A percentile compares a stretch with the other conserved stretches of the same genome.
These are phyloP conservation scores for Eupelmus urozonus DNA, from an alignment of 2,888 invertebrate species.

Conservation along the genomic window DNA sequence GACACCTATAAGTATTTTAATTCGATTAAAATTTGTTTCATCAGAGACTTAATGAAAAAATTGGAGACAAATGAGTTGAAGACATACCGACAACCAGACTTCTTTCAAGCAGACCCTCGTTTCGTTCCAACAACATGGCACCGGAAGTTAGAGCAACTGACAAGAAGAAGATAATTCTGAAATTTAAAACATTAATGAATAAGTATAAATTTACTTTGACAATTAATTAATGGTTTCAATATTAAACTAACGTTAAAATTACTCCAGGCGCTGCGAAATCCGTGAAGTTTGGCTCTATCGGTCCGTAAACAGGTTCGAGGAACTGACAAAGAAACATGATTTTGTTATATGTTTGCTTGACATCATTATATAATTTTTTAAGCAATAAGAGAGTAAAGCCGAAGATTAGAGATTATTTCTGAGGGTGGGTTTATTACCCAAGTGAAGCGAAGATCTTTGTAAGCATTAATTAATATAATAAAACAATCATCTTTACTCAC, in stretches of 20 bases:
- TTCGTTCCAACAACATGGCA: slow-evolving; percentile 91
- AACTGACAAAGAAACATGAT: slow-evolving; percentile 78
- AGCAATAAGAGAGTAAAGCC: too few relatives aligned
- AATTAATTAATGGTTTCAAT: background rate
- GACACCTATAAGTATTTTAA: slow-evolving; percentile 75
- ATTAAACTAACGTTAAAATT: slow-evolving; percentile 86
- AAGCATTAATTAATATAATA: slow-evolving; percentile 20
- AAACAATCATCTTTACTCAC: slow-evolving; percentile 77
- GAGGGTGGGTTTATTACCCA: too few relatives aligned
- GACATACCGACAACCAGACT: slow-evolving; percentile 84
- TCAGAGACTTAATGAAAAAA: background rate
- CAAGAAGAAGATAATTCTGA: slow-evolving; percentile 94
- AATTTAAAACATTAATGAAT: slow-evolving; percentile 57
- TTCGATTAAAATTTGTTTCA: background rate
- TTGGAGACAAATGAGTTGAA: slow-evolving; percentile 65
- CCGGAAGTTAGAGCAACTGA: slow-evolving; percentile 95
- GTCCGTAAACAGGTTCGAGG: slow-evolving; percentile 86
- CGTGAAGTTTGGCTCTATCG: slow-evolving; percentile 89
- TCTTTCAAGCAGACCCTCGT: slow-evolving; percentile 93
- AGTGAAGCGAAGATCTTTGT: too few relatives aligned
- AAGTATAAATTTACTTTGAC: background rate
- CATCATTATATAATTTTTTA: too few relatives aligned
- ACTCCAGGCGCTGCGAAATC: slow-evolving; percentile 97
- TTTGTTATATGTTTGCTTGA: too few relatives aligned
- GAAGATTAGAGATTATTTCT: too few relatives aligned